Percentiles rank a stretch among this genome's conserved stretches.
Conservation (phyloP, 2,888 invertebrate genomes). For the Philhelius pedissequus region DNA sequence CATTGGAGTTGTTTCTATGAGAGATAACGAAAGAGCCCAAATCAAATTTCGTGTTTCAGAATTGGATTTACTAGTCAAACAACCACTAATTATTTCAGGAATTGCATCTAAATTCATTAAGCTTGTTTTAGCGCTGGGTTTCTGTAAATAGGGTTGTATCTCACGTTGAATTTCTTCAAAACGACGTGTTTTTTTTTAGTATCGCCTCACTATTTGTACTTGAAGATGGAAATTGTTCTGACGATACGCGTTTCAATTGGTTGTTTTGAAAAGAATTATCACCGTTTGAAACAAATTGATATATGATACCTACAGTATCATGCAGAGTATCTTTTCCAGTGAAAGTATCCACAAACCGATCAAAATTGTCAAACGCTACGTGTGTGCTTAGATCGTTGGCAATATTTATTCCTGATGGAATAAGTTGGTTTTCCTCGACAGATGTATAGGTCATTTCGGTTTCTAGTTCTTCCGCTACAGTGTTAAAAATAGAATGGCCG, state of each 20-base stretch:
- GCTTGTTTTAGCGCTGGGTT: background rate
- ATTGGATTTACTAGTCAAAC: background rate
- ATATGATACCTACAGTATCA: too few species aligned
- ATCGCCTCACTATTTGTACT: background rate
- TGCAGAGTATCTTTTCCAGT: background rate
- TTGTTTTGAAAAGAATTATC: background rate
- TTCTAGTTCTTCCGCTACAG: too few species aligned
- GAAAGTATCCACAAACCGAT: background rate
- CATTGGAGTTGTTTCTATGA: constrained; percentile 6
- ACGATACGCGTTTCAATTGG: background rate
- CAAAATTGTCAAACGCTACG: constrained; percentile 19
- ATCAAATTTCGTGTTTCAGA: constrained; percentile 11
- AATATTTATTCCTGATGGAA: too few species aligned
- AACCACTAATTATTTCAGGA: background rate
- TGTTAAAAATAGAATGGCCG: too few species aligned
- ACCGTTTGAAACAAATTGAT: background rate
- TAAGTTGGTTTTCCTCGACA: too few species aligned
- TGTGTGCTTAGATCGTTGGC: too few species aligned
- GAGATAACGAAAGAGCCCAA: background rate
- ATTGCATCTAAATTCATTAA: background rate
- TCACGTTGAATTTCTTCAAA: constrained; percentile 5
- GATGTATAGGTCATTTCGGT: too few species aligned
- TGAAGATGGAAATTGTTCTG: too few species aligned
- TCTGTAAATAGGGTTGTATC: background rate
- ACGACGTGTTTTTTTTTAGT: background rate